A percentile compares a stretch with the other conserved stretches of the same genome.
Evolutionary conservation across 2,113 vertebrate genomes (phyloP).

Genomic region (Raphicerus campestris): DNA sequence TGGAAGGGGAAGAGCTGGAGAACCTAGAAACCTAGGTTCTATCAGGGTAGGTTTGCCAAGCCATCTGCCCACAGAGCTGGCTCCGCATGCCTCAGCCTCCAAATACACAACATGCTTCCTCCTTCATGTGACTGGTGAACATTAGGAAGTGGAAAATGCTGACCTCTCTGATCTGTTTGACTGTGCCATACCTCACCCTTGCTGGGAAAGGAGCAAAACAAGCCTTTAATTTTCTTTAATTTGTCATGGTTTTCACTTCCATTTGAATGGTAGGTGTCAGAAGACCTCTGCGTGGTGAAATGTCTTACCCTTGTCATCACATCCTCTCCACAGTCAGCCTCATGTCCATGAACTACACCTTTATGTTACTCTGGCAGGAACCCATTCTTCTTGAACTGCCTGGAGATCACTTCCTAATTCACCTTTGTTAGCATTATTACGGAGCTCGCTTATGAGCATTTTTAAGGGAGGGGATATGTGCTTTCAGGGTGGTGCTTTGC

Average conservation of each 20-base stretch:
- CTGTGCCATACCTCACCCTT: not conserved
- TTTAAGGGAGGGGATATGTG: not conserved
- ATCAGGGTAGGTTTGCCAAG: slow-evolving; percentile 10
- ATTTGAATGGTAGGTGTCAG: slow-evolving; percentile 71
- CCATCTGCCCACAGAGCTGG: not conserved
- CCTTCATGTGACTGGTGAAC: slow-evolving; percentile 7
- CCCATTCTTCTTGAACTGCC: not conserved
- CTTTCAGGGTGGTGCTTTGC: slow-evolving; percentile 24
- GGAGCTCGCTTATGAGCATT: not conserved
- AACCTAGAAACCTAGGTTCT: not conserved
- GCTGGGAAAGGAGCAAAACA: not conserved
- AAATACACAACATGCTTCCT: not conserved
- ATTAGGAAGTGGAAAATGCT: slow-evolving; percentile 50
- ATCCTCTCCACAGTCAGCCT: slow-evolving; percentile 34
- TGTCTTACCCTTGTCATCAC: slow-evolving; percentile 36
- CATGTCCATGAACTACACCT: not conserved
- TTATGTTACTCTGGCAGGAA: not conserved
- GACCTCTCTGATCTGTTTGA: slow-evolving; percentile 53
- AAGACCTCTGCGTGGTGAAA: not conserved
- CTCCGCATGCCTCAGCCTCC: not conserved
- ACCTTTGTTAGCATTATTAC: not conserved
- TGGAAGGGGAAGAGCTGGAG: not conserved
- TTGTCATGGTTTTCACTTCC: slow-evolving; percentile 71
- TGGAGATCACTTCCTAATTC: not conserved
- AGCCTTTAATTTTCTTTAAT: slow-evolving; percentile 71